A percentile compares a stretch with the other conserved stretches of the same genome.
phyloP scores from a whole-genome alignment of 2,113 vertebrate genomes.

The Rattus norvegicus region GRCr8 NC_086031.1:19522501-19523000 shows the following conservation, averaged over 20 bases:
- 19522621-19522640: background rate
- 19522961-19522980: background rate
- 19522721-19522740: background rate
- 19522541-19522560: background rate
- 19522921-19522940: no score
- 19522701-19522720: fast-evolving
- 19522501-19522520: background rate
- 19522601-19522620: background rate
- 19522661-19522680: background rate
- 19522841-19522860: background rate
- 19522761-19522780: background rate
- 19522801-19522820: background rate
- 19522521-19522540: background rate
- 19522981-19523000: background rate
- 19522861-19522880: background rate
- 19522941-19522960: background rate
- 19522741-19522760: background rate
- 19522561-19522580: background rate
- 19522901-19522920: no score
- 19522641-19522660: background rate
- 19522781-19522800: background rate
- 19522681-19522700: background rate
- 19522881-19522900: background rate
- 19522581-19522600: background rate
- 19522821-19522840: background rate